Evolutionary conservation across 2,797 vertebrate genomes (phyloP).

Genomic region (Gastrophryne carolinensis): DNA sequence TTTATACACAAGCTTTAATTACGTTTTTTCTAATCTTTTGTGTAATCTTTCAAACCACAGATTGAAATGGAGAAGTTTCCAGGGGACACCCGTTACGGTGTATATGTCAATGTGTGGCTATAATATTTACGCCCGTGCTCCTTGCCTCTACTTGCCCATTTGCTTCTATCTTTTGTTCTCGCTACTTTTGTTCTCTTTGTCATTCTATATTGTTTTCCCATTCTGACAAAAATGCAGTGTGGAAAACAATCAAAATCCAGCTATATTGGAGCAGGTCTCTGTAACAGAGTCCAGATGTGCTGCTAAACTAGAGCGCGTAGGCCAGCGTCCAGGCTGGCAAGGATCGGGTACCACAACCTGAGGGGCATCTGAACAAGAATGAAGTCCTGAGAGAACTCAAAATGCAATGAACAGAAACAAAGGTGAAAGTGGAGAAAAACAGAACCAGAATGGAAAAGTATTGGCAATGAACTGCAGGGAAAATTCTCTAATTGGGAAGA

Average conservation of each 20-base stretch:
- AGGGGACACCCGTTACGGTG: neutral
- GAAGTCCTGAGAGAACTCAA: neutral
- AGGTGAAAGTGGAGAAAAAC: neutral
- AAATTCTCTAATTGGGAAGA: neutral
- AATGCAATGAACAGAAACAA: neutral
- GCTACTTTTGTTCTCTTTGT: neutral
- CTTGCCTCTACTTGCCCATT: neutral
- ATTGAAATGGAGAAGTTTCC: no score
- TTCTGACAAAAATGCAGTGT: slow-evolving; percentile 15
- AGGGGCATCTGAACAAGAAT: neutral
- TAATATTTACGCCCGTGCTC: neutral
- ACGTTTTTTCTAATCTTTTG: no score
- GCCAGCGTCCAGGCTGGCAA: neutral
- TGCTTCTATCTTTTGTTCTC: neutral
- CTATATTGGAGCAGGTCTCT: neutral
- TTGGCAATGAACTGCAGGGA: neutral
- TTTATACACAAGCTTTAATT: no score
- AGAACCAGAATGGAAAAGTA: neutral
- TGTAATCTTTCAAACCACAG: no score
- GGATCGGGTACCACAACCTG: neutral
- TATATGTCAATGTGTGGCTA: neutral
- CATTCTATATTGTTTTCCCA: neutral
- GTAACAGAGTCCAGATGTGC: slow-evolving; percentile 38
- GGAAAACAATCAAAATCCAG: slow-evolving; percentile 33
- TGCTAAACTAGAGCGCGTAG: neutral